Percentiles rank a stretch among this genome's conserved stretches.
Evolutionary conservation across 2,797 vertebrate genomes (phyloP).

Genomic region (Coccyzus lansbergi): DNA sequence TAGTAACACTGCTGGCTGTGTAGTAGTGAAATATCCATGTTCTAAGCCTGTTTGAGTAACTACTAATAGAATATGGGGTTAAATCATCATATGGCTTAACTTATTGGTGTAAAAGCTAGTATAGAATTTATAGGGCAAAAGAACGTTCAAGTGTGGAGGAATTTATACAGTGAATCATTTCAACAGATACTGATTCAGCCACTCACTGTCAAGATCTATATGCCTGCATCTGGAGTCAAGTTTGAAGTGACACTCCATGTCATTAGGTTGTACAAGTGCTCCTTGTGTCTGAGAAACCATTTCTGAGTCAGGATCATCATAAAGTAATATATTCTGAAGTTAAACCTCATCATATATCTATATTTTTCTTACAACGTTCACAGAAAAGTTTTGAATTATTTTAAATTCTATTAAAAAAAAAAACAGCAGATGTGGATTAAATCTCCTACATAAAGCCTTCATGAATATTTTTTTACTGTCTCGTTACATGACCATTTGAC

Average conservation of each 20-base stretch:
- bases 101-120: not conserved
- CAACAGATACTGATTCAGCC: not conserved
- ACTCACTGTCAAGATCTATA: not conserved
- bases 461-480: not conserved
- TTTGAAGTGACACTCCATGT: not conserved
- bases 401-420: not conserved
- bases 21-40: constrained; percentile 45
- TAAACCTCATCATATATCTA: not conserved
- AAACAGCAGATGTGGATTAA: not conserved
- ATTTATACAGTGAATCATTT: not conserved
- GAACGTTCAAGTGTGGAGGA: not conserved
- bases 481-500: not conserved
- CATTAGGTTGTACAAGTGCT: not conserved
- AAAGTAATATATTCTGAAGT: not conserved
- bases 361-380: not conserved
- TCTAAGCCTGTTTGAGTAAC: constrained; percentile 36
- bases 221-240: not conserved
- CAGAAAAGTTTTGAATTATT: not conserved
- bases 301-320: not conserved
- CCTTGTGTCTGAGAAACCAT: not conserved
- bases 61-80: not conserved
- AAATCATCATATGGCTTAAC: constrained; percentile 4
- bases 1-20: constrained; percentile 28
- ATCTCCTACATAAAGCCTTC: not conserved
- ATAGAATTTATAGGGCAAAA: not conserved